These are phyloP conservation scores for Notarius lentiginosus DNA, from an alignment of 2,113 vertebrate species.

Conservation along the genomic window DNA sequence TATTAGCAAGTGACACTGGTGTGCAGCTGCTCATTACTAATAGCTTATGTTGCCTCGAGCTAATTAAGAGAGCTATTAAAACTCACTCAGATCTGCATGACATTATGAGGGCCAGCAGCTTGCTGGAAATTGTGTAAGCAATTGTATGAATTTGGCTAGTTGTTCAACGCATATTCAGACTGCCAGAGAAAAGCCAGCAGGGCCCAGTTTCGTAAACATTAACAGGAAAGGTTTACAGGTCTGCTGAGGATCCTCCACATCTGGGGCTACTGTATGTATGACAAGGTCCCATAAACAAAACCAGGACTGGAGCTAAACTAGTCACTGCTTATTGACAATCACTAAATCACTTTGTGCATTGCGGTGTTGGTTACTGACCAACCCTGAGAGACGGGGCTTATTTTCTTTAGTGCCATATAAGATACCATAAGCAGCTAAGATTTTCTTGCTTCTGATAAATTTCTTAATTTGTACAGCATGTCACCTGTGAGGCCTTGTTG, in stretches of 20 bases:
- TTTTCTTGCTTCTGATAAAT: not conserved
- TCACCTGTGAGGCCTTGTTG: not conserved
- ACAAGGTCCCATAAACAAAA: slow-evolving; percentile 54
- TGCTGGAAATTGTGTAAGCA: slow-evolving; percentile 53
- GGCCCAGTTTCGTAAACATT: slow-evolving; percentile 66
- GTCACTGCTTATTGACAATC: slow-evolving; percentile 20
- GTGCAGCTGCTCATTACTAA: slow-evolving; percentile 74
- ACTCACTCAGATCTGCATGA: slow-evolving; percentile 17
- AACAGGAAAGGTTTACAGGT: slow-evolving; percentile 54
- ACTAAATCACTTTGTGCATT: slow-evolving; percentile 10
- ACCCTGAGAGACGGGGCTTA: not conserved
- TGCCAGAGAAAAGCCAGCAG: slow-evolving; percentile 63
- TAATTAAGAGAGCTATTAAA: slow-evolving; percentile 41
- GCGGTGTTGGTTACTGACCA: not conserved
- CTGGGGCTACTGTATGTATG: slow-evolving; percentile 56
- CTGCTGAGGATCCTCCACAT: slow-evolving; percentile 58
- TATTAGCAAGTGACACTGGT: slow-evolving; percentile 72
- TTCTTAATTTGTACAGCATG: not conserved
- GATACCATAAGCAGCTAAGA: not conserved
- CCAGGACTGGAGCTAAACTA: not conserved
- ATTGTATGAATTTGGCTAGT: slow-evolving; percentile 55
- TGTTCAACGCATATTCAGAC: slow-evolving; percentile 66
- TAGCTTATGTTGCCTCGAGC: slow-evolving; percentile 60
- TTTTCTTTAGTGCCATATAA: not conserved
- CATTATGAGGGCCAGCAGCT: slow-evolving; percentile 47